phyloP scores from a whole-genome alignment of 2,888 invertebrate genomes.

The Perizoma flavofasciatum region DNA sequence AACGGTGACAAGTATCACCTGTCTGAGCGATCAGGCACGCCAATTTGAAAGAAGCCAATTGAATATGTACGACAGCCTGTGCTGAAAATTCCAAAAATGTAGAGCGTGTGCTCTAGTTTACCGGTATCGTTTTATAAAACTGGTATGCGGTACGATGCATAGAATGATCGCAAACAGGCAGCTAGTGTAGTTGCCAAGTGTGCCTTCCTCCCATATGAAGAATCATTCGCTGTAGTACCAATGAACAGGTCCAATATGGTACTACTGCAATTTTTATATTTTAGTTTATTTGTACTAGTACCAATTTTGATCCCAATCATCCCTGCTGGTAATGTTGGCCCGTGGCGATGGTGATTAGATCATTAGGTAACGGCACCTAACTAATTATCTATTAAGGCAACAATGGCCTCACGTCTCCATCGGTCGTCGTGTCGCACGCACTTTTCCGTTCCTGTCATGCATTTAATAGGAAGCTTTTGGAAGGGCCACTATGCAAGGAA shows the following conservation, averaged over 20 bases:
- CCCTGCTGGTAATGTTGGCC: constrained; percentile 53
- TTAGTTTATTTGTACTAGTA: too few relatives aligned
- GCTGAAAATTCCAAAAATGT: constrained; percentile 40
- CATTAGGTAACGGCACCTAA: constrained; percentile 75
- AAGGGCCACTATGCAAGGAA: constrained; percentile 15
- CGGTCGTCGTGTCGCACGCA: constrained; percentile 55
- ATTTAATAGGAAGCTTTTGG: constrained; percentile 26
- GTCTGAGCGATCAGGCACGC: constrained; percentile 38
- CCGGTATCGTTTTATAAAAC: constrained; percentile 48
- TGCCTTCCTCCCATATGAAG: constrained; percentile 9
- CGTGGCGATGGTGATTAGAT: constrained; percentile 64
- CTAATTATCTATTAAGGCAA: constrained; percentile 81
- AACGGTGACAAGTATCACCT: constrained; percentile 37
- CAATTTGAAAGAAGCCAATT: constrained; percentile 38
- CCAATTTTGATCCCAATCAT: not conserved
- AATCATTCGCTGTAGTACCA: not conserved
- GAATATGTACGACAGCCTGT: constrained; percentile 37
- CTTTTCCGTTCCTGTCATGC: constrained; percentile 36
- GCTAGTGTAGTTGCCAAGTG: constrained; percentile 7
- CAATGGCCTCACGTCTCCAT: constrained; percentile 72
- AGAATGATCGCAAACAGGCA: constrained; percentile 35
- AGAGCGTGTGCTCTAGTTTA: constrained; percentile 53
- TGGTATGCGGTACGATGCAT: constrained; percentile 50
- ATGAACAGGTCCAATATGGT: not conserved
- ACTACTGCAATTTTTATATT: not conserved